Evolutionary conservation across 2,113 vertebrate genomes (phyloP).

Genomic region (Onychostruthus taczanowskii): DNA sequence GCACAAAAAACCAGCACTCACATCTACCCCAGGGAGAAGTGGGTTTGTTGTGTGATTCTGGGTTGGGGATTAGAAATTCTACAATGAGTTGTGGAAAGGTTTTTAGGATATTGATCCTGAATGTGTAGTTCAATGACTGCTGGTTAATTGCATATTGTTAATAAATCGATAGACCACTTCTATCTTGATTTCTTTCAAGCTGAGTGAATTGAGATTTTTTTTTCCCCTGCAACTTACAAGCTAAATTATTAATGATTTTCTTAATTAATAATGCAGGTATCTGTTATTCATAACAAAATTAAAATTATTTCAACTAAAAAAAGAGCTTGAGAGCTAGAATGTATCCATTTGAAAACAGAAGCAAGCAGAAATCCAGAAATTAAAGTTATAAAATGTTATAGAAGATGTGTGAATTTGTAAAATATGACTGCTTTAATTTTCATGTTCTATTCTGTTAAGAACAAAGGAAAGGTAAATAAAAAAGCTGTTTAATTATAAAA

Average conservation of each 20-base stretch:
- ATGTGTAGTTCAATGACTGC: background rate
- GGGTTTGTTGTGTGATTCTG: background rate
- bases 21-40: background rate
- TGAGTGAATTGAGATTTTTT: background rate
- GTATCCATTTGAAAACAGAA: background rate
- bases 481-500: background rate
- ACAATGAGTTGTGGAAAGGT: background rate
- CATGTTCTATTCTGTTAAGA: background rate
- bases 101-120: background rate
- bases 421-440: background rate
- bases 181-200: background rate
- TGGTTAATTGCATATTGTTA: background rate
- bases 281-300: background rate
- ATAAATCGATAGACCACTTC: background rate
- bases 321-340: background rate
- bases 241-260: background rate
- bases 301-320: background rate
- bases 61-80: background rate
- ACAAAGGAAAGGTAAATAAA: background rate
- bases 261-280: background rate
- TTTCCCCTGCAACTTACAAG: background rate
- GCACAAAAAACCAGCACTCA: fast-evolving
- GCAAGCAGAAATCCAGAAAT: background rate
- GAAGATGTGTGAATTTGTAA: background rate
- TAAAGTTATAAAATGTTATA: background rate